Percentiles rank a stretch among this genome's conserved stretches.
These are phyloP conservation scores for Prunella fulvescens DNA, from an alignment of 2,113 vertebrate species.

Conservation along the genomic window DNA sequence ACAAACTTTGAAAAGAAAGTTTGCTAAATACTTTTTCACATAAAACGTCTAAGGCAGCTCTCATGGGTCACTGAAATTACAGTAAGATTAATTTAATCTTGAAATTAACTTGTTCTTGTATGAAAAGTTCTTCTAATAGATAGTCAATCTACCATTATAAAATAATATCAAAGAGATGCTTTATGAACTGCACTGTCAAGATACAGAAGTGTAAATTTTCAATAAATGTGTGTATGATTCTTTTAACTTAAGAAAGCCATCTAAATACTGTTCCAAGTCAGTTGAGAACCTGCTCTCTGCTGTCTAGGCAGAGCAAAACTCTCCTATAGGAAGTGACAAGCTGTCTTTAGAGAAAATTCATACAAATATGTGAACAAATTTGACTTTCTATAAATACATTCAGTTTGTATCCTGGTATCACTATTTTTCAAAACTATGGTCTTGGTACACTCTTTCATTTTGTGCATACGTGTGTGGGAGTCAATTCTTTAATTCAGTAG, in stretches of 20 bases:
- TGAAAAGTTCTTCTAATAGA: neutral
- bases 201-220: neutral
- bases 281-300: neutral
- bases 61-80: neutral
- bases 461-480: no score
- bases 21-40: neutral
- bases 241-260: neutral
- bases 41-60: neutral
- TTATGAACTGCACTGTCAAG: neutral
- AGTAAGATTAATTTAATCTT: neutral
- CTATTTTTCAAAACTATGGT: neutral
- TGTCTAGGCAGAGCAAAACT: neutral
- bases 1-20: neutral
- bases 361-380: neutral
- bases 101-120: neutral
- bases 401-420: neutral
- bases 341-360: neutral
- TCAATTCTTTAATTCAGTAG: neutral
- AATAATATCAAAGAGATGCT: neutral
- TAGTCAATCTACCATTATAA: neutral
- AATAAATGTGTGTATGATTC: neutral
- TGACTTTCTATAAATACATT: neutral
- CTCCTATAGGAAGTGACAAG: neutral
- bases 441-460: neutral
- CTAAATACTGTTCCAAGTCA: neutral